Conservation (phyloP, 2,797 vertebrate genomes). For the Tarsius wallacei region DNA sequence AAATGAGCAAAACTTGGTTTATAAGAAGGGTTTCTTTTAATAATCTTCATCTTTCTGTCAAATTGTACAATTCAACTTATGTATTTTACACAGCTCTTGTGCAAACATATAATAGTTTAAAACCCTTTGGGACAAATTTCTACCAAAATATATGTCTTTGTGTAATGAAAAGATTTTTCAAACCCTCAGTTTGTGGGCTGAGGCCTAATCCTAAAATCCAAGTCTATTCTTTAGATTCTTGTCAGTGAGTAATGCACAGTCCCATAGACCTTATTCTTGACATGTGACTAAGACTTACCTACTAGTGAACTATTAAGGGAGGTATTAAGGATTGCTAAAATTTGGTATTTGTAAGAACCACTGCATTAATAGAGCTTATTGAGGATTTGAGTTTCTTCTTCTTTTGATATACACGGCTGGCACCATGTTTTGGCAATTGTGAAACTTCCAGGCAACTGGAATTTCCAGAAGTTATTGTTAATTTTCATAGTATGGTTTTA, state of each 20-base stretch:
- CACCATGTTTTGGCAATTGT: neutral
- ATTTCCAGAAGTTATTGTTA: constrained; percentile 9
- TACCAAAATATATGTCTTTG: neutral
- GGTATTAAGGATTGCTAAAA: neutral
- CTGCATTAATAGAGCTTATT: neutral
- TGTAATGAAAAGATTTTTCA: constrained; percentile 61
- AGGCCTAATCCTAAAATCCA: constrained; percentile 17
- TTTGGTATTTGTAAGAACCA: neutral
- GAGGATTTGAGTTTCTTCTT: constrained; percentile 34
- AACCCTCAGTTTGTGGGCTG: neutral
- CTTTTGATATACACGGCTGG: neutral
- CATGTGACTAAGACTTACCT: neutral
- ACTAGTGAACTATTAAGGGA: neutral
- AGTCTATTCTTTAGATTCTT: constrained; percentile 8
- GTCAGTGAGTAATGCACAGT: neutral
- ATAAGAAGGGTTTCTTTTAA: neutral
- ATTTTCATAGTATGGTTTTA: neutral
- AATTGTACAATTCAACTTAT: constrained; percentile 21
- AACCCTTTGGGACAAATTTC: neutral
- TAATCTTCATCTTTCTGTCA: constrained; percentile 16
- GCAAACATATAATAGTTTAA: neutral
- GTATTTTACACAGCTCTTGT: neutral
- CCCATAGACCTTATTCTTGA: neutral
- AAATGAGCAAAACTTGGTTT: constrained; percentile 38
- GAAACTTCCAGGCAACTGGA: constrained; percentile 21